phyloP scores from a whole-genome alignment of 2,888 invertebrate genomes.

The Tenthredo notha region DNA sequence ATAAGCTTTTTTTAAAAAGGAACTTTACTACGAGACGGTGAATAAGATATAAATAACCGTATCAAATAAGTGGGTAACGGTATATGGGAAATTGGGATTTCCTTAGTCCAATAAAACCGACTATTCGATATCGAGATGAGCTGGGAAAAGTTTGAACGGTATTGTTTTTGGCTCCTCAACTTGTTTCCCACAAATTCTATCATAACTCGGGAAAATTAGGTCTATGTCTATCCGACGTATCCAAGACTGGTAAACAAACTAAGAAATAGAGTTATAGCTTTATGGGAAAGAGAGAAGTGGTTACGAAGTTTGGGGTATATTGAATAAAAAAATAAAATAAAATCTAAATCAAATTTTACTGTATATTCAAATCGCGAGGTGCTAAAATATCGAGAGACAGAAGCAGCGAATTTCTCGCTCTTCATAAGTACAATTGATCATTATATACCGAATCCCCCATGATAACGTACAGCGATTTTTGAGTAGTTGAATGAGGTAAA shows the following conservation, averaged over 20 bases:
- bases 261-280: not conserved
- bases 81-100: not conserved
- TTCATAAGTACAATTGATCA: not conserved
- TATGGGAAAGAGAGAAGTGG: not conserved
- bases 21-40: not conserved
- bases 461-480: not conserved
- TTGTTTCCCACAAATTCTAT: conserved; percentile 10
- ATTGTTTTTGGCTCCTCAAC: not conserved
- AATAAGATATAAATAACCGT: not conserved
- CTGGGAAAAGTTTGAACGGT: conserved; percentile 3
- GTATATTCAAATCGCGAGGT: not conserved
- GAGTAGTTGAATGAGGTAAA: not conserved
- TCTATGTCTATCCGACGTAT: not conserved
- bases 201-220: conserved; percentile 14
- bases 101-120: not conserved
- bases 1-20: not conserved
- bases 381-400: not conserved
- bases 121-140: not conserved
- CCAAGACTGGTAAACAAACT: conserved; percentile 5
- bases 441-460: not conserved
- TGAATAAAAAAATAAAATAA: not conserved
- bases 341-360: not conserved
- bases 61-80: not conserved
- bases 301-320: not conserved
- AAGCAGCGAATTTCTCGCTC: not conserved